phyloP scores from a whole-genome alignment of 2,888 invertebrate genomes.

The Drosophila birchii region DNA sequence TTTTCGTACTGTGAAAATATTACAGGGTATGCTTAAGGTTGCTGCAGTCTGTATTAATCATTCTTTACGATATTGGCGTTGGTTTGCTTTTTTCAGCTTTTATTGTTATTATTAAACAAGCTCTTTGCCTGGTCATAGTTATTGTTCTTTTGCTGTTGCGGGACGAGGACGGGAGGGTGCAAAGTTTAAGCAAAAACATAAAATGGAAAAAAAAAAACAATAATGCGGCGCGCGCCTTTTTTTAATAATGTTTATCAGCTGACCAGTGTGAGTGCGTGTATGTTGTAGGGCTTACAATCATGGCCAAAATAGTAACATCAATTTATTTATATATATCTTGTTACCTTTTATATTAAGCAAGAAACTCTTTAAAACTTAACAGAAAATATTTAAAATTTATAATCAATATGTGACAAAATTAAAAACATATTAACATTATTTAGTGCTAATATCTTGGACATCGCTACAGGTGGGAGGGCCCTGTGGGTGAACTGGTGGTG shows the following conservation, averaged over 20 bases:
- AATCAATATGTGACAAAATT: background rate
- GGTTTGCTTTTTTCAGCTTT: constrained; percentile 13
- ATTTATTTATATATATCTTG: background rate
- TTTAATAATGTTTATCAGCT: constrained; percentile 69
- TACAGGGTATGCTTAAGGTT: background rate
- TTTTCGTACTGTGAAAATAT: background rate
- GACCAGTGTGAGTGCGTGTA: constrained; percentile 10
- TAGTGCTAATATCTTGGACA: no score
- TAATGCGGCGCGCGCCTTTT: constrained; percentile 57
- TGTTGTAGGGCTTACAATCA: background rate
- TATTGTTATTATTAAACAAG: constrained; percentile 51
- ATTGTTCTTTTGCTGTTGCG: constrained; percentile 29
- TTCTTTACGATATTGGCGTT: constrained; percentile 12
- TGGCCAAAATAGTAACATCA: background rate
- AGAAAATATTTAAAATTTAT: background rate
- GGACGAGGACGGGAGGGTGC: constrained; percentile 45
- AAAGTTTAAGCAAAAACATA: constrained; percentile 58
- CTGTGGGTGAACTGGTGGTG: constrained; percentile 8
- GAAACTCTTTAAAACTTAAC: background rate
- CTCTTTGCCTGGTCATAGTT: constrained; percentile 43
- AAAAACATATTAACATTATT: background rate
- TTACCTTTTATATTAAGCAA: background rate
- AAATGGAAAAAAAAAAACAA: constrained; percentile 4
- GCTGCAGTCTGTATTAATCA: no score
- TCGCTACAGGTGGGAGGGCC: constrained; percentile 7